Evolutionary conservation across 2,113 vertebrate species (phyloP), one percentile per base, ranked within the genome.

Genomic region (Paramisgurnus dabryanus): DNA sequence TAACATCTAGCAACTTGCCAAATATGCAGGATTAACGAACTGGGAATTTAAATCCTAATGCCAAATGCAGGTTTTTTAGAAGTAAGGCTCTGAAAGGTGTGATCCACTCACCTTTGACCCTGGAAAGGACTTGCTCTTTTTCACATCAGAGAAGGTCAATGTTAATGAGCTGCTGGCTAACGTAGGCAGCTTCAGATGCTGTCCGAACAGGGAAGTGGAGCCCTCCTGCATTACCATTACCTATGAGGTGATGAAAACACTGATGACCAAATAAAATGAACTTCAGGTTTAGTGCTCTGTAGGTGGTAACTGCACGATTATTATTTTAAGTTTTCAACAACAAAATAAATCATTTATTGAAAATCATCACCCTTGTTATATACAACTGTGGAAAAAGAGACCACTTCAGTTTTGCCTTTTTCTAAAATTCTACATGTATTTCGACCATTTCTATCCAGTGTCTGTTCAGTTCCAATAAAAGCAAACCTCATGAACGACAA

Each of bases 201-300:
- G 94, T 78, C 95, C 93, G 50, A 94, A 95, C 87, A 95, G 90
- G 63, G 94, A 93, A 0, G 94, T 94, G 15, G 94, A 90, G 34
- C 94, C 94, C 83, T 97, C 96, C 90, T 96, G 94, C 95, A 94
- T 95, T 47, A 96, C 93, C 94, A 95, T 96, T 78, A 96, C 93
- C 95, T 96, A 53, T n/a, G 17, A 58, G 17, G 18, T 58, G 45
- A 47, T 8, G 18, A 58, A n/a, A 58, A 5, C 17, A 58, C 55
- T 58, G 17, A 18, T 58, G 50, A 53, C 11, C 11, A 53, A 53
- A 53, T 5, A 45, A 7, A 8, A 45, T 8, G 10, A 53, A 53
- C 45, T 47, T 7, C 45, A 47, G 45, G 10, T 47, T 47, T 47
- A 47, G 7, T 47, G 45, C 45, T 47, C 10, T 47, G 45, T 10